Base-by-base conservation (phyloP, 2,113 vertebrate species). In the Perccottus glenii region DNA sequence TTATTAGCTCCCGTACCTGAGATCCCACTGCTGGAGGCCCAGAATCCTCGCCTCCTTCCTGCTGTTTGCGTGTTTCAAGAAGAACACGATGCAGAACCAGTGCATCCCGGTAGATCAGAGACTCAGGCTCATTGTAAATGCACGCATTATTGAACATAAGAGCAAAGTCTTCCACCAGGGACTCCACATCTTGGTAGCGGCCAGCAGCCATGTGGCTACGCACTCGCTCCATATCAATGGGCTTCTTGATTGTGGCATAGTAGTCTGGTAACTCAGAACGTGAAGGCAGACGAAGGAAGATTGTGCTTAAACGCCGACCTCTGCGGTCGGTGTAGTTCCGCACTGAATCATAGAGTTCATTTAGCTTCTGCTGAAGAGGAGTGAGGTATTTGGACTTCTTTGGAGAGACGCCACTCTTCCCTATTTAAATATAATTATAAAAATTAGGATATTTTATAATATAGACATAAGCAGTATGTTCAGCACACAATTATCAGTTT, bases 101-200 rank as follows among this genome's bases (percentile, higher is more conserved):
- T 6, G 98, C 97, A 71, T 99, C 98, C 78, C 98, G 96, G 68
- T 99, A 99, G 88, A 99, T 99, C 77, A 99, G 92, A 42, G 98
- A 99, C 78, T 99, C 98, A 0, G 98, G 98, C 80, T 99, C 98
- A 0, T 99, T 99, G 75, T 99, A 99, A 0, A 96, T 98, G 84
- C 98, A 99, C 11, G 98, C 98, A 0, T 99, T 99, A 85, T 99
- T 98, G 91, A 99, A 99, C 98, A 99, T 99, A 87, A 98, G 94
- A 33, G 96, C 94, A 14, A 99, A 98, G 85, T 99, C 98, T 69
- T 99, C 98, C 59, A 96, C 94, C 92, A 99, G 93, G 11, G 95
- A 93, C 60, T 99, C 97, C 0, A 98, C 94, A 32, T 99, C 97
- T 88, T 99, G 98, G 89, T 97, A 99, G 11, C 98, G 98, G 46